phyloP scores from a whole-genome alignment of 2,797 vertebrate species.

The Xenops minutus region DNA sequence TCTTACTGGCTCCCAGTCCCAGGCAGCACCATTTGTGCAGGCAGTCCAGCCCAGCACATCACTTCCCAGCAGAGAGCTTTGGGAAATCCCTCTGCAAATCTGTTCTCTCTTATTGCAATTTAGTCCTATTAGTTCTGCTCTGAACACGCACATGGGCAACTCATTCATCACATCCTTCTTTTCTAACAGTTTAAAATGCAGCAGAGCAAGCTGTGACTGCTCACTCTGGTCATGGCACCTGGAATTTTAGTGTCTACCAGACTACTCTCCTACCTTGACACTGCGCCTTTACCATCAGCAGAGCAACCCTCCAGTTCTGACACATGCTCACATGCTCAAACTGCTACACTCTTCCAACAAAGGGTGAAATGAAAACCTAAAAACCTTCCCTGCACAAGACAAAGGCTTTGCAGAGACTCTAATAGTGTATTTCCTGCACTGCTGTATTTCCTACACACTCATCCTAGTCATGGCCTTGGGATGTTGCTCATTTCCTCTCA shows the following conservation, averaged over 20 bases:
- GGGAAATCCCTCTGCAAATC: background rate
- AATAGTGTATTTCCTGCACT: background rate
- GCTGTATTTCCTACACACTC: background rate
- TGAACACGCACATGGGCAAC: background rate
- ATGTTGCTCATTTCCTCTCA: background rate
- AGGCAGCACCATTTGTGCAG: background rate
- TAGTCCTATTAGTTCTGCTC: background rate
- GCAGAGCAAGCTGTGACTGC: background rate
- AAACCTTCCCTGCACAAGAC: background rate
- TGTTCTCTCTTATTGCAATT: background rate
- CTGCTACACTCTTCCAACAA: accelerated
- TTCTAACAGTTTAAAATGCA: background rate
- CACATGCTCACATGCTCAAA: background rate
- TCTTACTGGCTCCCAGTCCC: background rate
- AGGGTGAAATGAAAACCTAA: background rate
- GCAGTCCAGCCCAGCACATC: background rate
- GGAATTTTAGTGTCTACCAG: background rate
- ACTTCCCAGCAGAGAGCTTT: background rate
- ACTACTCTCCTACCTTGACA: background rate
- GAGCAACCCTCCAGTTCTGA: accelerated
- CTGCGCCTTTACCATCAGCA: background rate
- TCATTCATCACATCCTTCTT: accelerated
- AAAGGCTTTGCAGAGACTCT: background rate
- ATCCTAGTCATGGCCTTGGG: background rate
- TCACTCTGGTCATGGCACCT: background rate